phyloP scores from a whole-genome alignment of 2,797 vertebrate species.

The Streptopelia turtur region DNA sequence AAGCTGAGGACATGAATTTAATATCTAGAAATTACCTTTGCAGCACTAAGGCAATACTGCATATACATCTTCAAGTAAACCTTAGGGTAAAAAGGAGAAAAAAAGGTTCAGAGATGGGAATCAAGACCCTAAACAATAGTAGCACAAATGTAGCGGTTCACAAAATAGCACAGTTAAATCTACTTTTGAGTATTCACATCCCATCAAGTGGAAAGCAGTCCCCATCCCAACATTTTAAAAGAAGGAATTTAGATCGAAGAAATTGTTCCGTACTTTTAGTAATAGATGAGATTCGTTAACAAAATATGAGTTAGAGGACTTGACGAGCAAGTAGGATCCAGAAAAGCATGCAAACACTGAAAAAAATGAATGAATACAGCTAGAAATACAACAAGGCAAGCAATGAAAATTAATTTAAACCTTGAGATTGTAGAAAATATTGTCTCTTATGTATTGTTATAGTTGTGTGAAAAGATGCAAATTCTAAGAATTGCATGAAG shows the following conservation, averaged over 20 bases:
- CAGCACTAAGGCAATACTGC: background rate
- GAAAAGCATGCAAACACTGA: background rate
- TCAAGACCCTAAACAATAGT: background rate
- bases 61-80: background rate
- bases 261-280: background rate
- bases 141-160: background rate
- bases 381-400: background rate
- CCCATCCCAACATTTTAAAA: background rate
- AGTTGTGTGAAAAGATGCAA: background rate
- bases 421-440: background rate
- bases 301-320: background rate
- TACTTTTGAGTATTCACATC: background rate
- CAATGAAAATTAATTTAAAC: conserved; percentile 10
- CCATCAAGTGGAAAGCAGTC: background rate
- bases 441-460: background rate
- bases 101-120: background rate
- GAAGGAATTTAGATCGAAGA: background rate
- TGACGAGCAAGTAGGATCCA: background rate
- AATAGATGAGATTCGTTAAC: background rate
- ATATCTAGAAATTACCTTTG: background rate
- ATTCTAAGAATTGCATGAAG: background rate
- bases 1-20: background rate
- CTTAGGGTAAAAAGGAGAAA: background rate
- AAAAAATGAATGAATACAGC: background rate
- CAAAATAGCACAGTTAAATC: background rate